Percentiles rank a stretch among this genome's conserved stretches.
Conservation (phyloP, 2,113 vertebrate species). For the Siniperca chuatsi region DNA sequence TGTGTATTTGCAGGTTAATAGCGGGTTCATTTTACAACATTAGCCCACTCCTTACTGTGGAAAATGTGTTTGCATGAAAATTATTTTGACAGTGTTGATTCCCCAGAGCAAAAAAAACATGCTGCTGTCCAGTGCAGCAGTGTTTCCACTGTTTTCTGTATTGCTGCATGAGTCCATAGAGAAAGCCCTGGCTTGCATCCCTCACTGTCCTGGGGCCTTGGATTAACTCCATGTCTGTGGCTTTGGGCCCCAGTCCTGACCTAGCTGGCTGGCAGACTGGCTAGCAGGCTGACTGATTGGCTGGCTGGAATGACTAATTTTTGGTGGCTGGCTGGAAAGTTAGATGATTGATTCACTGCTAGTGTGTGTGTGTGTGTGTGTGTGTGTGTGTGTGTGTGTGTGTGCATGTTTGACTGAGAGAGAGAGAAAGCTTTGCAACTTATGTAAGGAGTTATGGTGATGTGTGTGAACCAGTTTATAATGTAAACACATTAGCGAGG, state of each 20-base stretch:
- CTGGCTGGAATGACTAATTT: slow-evolving; percentile 51
- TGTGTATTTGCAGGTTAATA: neutral
- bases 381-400: slow-evolving; percentile 10
- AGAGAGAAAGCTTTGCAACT: slow-evolving; percentile 10
- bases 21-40: neutral
- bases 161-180: slow-evolving; percentile 6
- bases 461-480: slow-evolving; percentile 17
- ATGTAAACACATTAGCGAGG: slow-evolving; percentile 8
- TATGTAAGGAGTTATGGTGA: slow-evolving; percentile 33
- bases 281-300: slow-evolving; percentile 37
- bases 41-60: neutral
- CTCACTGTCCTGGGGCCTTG: slow-evolving; percentile 28
- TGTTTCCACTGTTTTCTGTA: slow-evolving; percentile 9
- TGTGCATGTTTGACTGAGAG: slow-evolving; percentile 4
- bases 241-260: slow-evolving; percentile 56
- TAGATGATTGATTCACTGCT: slow-evolving; percentile 29
- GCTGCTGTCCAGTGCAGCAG: neutral
- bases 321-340: slow-evolving; percentile 46
- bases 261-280: slow-evolving; percentile 43
- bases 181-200: slow-evolving; percentile 11
- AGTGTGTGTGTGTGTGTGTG: slow-evolving; percentile 16
- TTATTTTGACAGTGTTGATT: slow-evolving; percentile 1
- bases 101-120: neutral
- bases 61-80: slow-evolving; percentile 4
- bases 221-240: slow-evolving; percentile 44